Base-by-base conservation (phyloP, 92 coral and sea anemone genomes). In the Zoanthus sansibaricus region DNA sequence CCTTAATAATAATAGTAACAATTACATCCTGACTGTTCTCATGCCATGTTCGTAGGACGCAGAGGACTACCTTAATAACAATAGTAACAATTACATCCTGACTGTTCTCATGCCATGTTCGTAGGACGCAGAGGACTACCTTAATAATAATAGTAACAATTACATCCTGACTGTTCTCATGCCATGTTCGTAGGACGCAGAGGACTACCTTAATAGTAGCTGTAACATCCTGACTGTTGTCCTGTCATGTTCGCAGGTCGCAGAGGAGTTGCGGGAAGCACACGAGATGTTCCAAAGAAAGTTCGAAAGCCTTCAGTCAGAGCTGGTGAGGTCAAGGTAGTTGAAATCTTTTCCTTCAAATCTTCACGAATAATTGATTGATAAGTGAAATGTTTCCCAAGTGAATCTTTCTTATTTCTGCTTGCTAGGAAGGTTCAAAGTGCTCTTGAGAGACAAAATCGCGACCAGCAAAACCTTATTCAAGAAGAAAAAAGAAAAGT, bases 241-340 rank as follows among this genome's bases (percentile, higher is more conserved):
- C 45, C 1, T 59, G 42, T 1, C 30, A 0, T n/a, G 42, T 5
- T 20, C 21, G 7, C 47, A 94, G 99, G 95, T 95, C 47, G 89
- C 98, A 1, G 98, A 92, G 87, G 93, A 95, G 87, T 87, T 96
- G 5, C 94, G 94, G 55, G 97, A 96, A 86, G 98, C 99, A 1
- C 99, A 96, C 84, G 98, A 91, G 37, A 95, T 98, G 99, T 96
- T 96, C 82, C 94, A 93, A 82, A 89, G 83, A 10, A 96, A 96
- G 86, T 96, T 96, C 75, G 95, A 93, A 69, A 91, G 88, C 72
- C 92, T 96, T 45, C 97, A 96, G 74, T 85, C 95, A 21, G 99
- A 96, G 78, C 90, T 96, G 1, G 84, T 78, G n/a, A 92, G 96
- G 84, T 96, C 99, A 54, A 93, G 94, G 99, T 96, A 90, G 0